Percentiles rank a stretch among this genome's conserved stretches.
Conservation (phyloP, 2,797 vertebrate species). For the Vultur gryphus region DNA sequence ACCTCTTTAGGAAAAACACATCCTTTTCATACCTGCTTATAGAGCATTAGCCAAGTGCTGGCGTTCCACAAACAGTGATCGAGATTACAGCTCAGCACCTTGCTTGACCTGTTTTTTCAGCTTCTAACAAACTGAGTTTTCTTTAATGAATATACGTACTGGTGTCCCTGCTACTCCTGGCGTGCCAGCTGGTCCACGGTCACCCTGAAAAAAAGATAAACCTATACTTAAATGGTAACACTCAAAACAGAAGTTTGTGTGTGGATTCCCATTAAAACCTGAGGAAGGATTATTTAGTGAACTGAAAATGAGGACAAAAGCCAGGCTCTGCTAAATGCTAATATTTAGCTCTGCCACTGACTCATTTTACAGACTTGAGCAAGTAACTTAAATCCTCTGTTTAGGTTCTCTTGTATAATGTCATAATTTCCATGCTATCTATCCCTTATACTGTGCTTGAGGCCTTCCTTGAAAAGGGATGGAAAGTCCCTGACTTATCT, state of each 20-base stretch:
- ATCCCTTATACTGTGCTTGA: background rate
- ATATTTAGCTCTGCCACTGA: background rate
- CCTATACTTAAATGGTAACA: background rate
- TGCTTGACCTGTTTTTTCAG: background rate
- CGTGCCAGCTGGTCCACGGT: conserved; percentile 84
- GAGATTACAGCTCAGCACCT: background rate
- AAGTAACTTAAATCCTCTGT: background rate
- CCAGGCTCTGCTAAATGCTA: background rate
- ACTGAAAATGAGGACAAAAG: background rate
- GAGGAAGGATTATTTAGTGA: background rate
- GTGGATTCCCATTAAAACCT: background rate
- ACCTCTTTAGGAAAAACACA: background rate
- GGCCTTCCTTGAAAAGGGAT: background rate
- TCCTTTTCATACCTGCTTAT: background rate
- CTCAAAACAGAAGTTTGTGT: background rate
- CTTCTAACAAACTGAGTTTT: background rate
- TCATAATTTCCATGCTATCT: background rate
- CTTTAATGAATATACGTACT: conserved; percentile 75
- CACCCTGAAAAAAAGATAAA: conserved; percentile 82
- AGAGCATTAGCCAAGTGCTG: background rate
- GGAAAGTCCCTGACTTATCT: background rate
- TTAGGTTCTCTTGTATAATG: background rate
- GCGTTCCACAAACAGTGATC: background rate
- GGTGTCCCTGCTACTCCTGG: conserved; percentile 80
- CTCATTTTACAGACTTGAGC: background rate